Percentiles rank a stretch among this genome's conserved stretches.
Evolutionary conservation across 2,113 vertebrate genomes (phyloP).

Genomic region (Talpa occidentalis): DNA sequence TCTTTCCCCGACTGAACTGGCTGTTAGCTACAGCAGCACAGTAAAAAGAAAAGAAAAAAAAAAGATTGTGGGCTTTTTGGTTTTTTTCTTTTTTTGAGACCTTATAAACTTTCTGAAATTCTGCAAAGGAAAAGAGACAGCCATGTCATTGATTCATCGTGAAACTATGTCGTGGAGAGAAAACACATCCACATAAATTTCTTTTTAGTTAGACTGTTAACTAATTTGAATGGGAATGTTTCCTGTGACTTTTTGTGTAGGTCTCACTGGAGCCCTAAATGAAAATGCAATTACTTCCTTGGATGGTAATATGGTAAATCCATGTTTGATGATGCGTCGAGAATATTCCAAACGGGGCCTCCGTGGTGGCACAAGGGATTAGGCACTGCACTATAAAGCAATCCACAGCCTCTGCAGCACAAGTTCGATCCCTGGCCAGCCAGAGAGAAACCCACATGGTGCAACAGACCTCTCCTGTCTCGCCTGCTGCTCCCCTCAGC

Average conservation of each 20-base stretch:
- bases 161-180: neutral
- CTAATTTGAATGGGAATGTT: neutral
- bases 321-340: neutral
- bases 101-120: neutral
- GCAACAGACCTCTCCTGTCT: too few relatives aligned
- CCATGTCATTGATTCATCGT: neutral
- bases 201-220: neutral
- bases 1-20: neutral
- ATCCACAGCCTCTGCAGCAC: too few relatives aligned
- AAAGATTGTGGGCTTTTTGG: neutral
- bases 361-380: too few relatives aligned
- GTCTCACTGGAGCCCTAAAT: neutral
- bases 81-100: neutral
- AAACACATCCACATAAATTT: neutral
- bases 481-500: too few relatives aligned
- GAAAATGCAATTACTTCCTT: neutral
- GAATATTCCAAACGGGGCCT: too few relatives aligned
- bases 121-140: neutral
- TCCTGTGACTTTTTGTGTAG: neutral
- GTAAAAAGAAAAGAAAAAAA: conserved; percentile 40
- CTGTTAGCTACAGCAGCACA: neutral
- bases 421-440: too few relatives aligned
- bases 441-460: too few relatives aligned
- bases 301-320: neutral
- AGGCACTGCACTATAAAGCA: too few relatives aligned